Percentiles rank a stretch among this genome's conserved stretches.
Evolutionary conservation across 1,140 invertebrate species (phyloP).

Genomic region (Conus ventricosus): DNA sequence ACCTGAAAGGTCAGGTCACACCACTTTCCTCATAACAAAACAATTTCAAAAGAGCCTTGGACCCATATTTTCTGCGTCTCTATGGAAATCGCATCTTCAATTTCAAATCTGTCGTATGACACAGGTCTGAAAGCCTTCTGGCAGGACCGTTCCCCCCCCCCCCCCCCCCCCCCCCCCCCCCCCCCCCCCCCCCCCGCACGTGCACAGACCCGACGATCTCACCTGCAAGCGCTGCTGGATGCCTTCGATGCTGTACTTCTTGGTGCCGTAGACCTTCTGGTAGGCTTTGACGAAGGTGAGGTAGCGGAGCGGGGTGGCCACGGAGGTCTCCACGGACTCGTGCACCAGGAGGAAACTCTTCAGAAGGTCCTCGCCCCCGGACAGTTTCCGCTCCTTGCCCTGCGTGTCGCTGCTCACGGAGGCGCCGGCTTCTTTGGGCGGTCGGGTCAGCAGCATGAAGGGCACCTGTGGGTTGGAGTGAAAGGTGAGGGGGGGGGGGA

Average conservation of each 20-base stretch:
- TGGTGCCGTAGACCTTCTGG: slow-evolving; percentile 77
- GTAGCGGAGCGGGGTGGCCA: slow-evolving; percentile 78
- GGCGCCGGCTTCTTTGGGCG: slow-evolving; percentile 68
- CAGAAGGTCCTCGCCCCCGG: slow-evolving; percentile 72
- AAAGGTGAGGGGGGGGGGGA: no score
- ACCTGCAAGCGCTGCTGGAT: slow-evolving; percentile 80
- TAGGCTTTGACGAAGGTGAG: slow-evolving; percentile 81
- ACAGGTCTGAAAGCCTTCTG: no score
- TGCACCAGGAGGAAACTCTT: slow-evolving; percentile 76
- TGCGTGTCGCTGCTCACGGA: slow-evolving; percentile 64
- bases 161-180: no score
- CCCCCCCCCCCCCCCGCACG: no score
- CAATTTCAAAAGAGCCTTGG: no score
- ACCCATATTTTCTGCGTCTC: no score
- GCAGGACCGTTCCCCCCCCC: no score
- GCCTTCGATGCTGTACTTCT: slow-evolving; percentile 77
- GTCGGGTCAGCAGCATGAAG: slow-evolving; percentile 68
- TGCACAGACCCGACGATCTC: slow-evolving; percentile 29
- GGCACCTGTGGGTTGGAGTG: slow-evolving; percentile 62
- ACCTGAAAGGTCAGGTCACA: no score
- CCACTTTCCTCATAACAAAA: no score
- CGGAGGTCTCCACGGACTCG: slow-evolving; percentile 68
- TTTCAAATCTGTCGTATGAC: no score
- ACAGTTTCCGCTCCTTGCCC: slow-evolving; percentile 64
- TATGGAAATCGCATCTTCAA: no score